Percentiles rank a stretch among this genome's conserved stretches.
These are phyloP conservation scores for Coelopa pilipes DNA, from an alignment of 2,888 invertebrate genomes.

Conservation along the genomic window DNA sequence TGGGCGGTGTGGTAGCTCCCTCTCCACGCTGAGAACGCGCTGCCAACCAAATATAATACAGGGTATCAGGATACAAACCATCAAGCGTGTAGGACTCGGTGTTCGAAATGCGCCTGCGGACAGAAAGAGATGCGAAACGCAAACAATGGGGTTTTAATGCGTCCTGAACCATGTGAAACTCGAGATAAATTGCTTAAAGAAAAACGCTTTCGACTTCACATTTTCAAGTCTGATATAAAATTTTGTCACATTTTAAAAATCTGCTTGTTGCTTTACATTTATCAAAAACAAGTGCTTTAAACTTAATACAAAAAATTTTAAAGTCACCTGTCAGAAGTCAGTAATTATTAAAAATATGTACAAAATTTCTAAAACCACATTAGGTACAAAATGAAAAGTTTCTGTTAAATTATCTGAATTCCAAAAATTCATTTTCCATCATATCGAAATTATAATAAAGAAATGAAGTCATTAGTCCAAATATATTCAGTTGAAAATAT, in stretches of 20 bases:
- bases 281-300: too few relatives aligned
- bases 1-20: slow-evolving; percentile 94
- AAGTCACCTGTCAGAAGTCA: not conserved
- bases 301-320: not conserved
- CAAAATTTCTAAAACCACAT: not conserved
- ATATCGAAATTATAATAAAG: too few relatives aligned
- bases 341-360: not conserved
- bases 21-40: slow-evolving; percentile 93
- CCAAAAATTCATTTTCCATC: too few relatives aligned
- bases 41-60: slow-evolving; percentile 97
- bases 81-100: slow-evolving; percentile 87
- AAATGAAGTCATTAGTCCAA: too few relatives aligned
- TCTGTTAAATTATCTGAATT: too few relatives aligned
- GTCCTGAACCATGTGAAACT: too few relatives aligned
- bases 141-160: not conserved
- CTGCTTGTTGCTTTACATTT: too few relatives aligned
- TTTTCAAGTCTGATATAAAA: too few relatives aligned
- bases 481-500: too few relatives aligned
- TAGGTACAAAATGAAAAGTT: not conserved
- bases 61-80: slow-evolving; percentile 93
- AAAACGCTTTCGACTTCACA: too few relatives aligned
- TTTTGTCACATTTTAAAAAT: too few relatives aligned
- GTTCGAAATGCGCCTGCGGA: slow-evolving; percentile 77
- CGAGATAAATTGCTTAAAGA: too few relatives aligned
- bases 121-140: not conserved